Evolutionary conservation across 2,797 vertebrate genomes (phyloP).

Genomic region (Sciaenops ocellatus): DNA sequence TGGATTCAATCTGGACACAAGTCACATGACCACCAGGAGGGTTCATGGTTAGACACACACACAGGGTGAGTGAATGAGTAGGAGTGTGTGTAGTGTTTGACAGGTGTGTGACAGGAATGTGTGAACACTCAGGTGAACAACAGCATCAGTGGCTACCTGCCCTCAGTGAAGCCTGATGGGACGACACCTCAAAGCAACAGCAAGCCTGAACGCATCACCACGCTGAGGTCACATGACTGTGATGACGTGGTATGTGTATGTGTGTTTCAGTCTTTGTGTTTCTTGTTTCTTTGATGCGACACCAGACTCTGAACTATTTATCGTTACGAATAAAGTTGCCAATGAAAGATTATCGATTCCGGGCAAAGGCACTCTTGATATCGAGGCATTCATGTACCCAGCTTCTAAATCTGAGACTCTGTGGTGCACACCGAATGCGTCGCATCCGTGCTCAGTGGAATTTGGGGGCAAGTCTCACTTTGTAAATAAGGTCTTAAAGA

Average conservation of each 20-base stretch:
- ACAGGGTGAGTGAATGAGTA: slow-evolving; percentile 35
- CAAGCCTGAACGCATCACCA: slow-evolving; percentile 48
- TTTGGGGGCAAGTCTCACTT: too few species aligned
- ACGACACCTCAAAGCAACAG: not conserved
- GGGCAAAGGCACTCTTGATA: too few species aligned
- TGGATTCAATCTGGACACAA: slow-evolving; percentile 47
- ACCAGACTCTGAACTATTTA: not conserved
- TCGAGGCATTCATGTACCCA: too few species aligned
- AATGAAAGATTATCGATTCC: too few species aligned
- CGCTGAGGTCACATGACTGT: slow-evolving; percentile 21
- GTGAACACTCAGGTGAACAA: slow-evolving; percentile 79
- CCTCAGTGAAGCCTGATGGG: slow-evolving; percentile 57
- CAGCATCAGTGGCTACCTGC: slow-evolving; percentile 82
- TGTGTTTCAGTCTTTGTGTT: not conserved
- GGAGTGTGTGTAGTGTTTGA: slow-evolving; percentile 23
- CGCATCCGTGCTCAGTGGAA: too few species aligned
- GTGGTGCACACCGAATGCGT: too few species aligned
- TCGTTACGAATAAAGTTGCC: too few species aligned
- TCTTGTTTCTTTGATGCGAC: not conserved
- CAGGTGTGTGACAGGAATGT: slow-evolving; percentile 73
- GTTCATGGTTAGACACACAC: slow-evolving; percentile 2
- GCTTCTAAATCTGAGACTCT: too few species aligned
- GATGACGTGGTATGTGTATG: not conserved
- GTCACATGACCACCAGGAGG: slow-evolving; percentile 46
- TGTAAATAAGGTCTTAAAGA: too few species aligned